Evolutionary conservation across 2,888 invertebrate genomes (phyloP), one percentile per base, ranked within the genome.

Genomic region (Drosophila crucigera): DNA sequence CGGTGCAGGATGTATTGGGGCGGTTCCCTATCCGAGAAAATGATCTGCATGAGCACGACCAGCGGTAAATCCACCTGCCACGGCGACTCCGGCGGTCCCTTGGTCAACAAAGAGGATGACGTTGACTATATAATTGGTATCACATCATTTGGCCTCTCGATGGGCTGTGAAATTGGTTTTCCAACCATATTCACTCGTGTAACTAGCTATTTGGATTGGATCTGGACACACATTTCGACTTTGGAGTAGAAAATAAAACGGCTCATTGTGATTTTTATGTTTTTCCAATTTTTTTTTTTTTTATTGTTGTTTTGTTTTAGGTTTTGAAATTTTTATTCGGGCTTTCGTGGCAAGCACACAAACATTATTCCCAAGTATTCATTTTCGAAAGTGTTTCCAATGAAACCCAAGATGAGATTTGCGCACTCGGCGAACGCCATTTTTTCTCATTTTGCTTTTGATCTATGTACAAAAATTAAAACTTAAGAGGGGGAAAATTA

Each of bases 1-100:
- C 54, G 64, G 0, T 92, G 92, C 65, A 35, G 67, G 5, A 22
- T 54, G 10, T 75, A 73, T 47, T 92, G 77, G 66, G 83, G 79
- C 11, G 61, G 70, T 0, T 64, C 60, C 11, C 65, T 88, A 7
- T 68, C 76, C 11, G 83, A 79, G 7, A 68, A 78, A 3, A 85
- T 83, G 73, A 79, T 92, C 43, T 88, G 84, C 60, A 71, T 83
- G 76, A 78, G 58, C 61, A 85, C 89, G 3, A 64, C 61, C 56
- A 74, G 64, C 28, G 85, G 85, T 6, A 71, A 53, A 16, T 88
- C 85, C 31, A 85, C 89, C 2, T 84, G 84, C 53, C 71, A 88
- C 0, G 89, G 89, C 6, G 91, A 91, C 33, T 89, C 89, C 0
- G 91, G 91, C 10, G 91, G 91, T 1, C 86, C 89, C 0, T 6